These are phyloP conservation scores for Lasioglossum vierecki DNA, from an alignment of 2,888 invertebrate genomes.

Conservation along the genomic window DNA sequence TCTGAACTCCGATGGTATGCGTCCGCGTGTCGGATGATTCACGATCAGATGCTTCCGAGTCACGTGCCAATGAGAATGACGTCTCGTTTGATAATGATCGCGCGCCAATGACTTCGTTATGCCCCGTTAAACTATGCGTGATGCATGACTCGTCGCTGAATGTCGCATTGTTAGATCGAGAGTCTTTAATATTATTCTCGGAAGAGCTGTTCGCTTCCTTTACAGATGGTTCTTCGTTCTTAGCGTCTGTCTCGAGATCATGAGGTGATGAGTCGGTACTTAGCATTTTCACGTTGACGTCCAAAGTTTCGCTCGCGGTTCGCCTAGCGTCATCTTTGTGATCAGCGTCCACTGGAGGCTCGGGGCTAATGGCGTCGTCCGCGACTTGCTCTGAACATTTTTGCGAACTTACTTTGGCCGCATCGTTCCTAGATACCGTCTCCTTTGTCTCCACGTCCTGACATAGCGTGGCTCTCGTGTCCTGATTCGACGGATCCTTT, in stretches of 20 bases:
- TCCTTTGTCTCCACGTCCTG: neutral
- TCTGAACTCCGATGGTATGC: neutral
- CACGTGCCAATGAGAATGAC: slow-evolving; percentile 32
- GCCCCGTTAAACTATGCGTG: neutral
- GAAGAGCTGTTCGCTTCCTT: slow-evolving; percentile 60
- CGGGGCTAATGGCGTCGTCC: neutral
- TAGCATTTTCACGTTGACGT: neutral
- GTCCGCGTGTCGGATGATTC: slow-evolving; percentile 41
- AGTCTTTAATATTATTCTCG: slow-evolving; percentile 34
- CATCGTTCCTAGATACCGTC: neutral
- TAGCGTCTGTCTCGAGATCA: slow-evolving; percentile 4
- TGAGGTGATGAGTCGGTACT: slow-evolving; percentile 22
- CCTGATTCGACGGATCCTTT: slow-evolving; percentile 20
- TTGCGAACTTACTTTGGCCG: slow-evolving; percentile 31
- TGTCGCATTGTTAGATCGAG: slow-evolving; percentile 31
- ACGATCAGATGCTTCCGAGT: slow-evolving; percentile 25
- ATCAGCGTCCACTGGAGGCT: neutral
- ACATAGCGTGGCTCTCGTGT: neutral
- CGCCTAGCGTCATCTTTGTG: neutral
- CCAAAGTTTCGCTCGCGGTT: neutral
- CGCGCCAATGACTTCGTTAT: slow-evolving; percentile 43
- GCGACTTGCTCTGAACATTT: slow-evolving; percentile 29
- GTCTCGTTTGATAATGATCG: slow-evolving; percentile 49
- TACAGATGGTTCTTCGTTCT: slow-evolving; percentile 22
- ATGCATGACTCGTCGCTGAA: slow-evolving; percentile 22